Base-by-base conservation (phyloP, 2,113 vertebrate genomes). In the Lepisosteus osseus region DNA sequence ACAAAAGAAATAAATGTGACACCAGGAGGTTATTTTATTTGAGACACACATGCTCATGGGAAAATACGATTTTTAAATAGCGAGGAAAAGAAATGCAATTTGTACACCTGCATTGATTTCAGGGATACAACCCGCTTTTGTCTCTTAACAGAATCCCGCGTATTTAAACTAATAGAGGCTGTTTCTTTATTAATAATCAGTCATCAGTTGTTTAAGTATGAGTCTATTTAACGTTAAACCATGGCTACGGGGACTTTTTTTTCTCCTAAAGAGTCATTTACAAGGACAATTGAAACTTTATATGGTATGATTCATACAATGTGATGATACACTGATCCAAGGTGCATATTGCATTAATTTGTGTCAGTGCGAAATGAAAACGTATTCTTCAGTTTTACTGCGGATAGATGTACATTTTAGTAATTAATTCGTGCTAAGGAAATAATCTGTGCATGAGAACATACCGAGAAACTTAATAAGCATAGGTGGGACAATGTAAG, bases 21-120 rank as follows among this genome's bases (percentile, higher is more conserved):
- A 87, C 82, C 78, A 82, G 87, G 86, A 88, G 89, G 84, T 92
- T 91, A 90, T 91, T 93, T 90, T 88, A 89, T 90, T 88, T 90
- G 80, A 82, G 82, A 77, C 76, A 79, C 77, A 84, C 84, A 87
- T 84, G 78, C 85, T 85, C 74, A 74, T 77, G 82, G 86, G 81
- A 84, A 75, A 83, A 84, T 81, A 85, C 78, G 79, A 79, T 80
- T 86, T 83, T 82, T 74, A 83, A 88, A 86, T 80, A 77, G 77
- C n/a, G 76, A 74, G 55, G 61, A 67, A 61, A 76, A 79, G 64
- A 76, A 75, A 75, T 76, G 77, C 80, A 81, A 86, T 85, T 68
- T 81, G 86, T 81, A 84, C 90, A 90, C 86, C 85, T 90, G 86
- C 85, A 75, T 79, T 77, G 67, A 61, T 76, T 78, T 69, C 68